Percentiles rank a stretch among this genome's conserved stretches.
Conservation (phyloP, 2,113 vertebrate genomes). For the Etia nguti region DNA sequence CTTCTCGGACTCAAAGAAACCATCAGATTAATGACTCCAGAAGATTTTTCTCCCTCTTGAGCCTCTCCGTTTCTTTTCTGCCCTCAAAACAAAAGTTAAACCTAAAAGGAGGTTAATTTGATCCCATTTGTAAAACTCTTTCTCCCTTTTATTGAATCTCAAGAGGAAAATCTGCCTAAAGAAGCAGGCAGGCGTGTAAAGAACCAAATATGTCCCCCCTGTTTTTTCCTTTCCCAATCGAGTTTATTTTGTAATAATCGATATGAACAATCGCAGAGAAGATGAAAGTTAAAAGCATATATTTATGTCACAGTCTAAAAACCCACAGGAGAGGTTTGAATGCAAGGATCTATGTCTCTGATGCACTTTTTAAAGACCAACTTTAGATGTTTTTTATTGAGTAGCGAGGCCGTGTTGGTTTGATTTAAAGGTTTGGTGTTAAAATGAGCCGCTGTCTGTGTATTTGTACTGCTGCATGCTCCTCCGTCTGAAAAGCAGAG, state of each 20-base stretch:
- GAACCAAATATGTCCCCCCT: background rate
- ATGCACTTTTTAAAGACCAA: background rate
- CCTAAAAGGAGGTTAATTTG: background rate
- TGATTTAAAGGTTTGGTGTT: constrained; percentile 57
- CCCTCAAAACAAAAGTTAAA: background rate
- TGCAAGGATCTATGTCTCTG: background rate
- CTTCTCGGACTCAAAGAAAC: constrained; percentile 1
- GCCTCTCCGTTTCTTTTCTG: background rate
- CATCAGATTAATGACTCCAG: constrained; percentile 33
- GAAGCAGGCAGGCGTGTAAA: background rate
- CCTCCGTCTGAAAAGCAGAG: constrained; percentile 16
- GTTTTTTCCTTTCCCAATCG: background rate
- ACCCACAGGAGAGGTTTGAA: background rate
- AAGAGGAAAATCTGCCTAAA: background rate
- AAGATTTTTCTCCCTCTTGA: background rate
- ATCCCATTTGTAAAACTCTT: background rate
- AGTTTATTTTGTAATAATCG: background rate
- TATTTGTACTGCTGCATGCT: constrained; percentile 39
- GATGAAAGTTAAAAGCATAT: constrained; percentile 8
- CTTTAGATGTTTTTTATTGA: constrained; percentile 34
- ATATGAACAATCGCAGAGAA: background rate
- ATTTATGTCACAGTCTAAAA: constrained; percentile 29
- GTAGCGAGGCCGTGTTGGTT: constrained; percentile 64
- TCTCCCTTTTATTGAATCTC: background rate
- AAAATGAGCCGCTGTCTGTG: background rate